These are phyloP conservation scores for Lepidurus couesii DNA, from an alignment of 1,140 invertebrate species.

Conservation along the genomic window DNA sequence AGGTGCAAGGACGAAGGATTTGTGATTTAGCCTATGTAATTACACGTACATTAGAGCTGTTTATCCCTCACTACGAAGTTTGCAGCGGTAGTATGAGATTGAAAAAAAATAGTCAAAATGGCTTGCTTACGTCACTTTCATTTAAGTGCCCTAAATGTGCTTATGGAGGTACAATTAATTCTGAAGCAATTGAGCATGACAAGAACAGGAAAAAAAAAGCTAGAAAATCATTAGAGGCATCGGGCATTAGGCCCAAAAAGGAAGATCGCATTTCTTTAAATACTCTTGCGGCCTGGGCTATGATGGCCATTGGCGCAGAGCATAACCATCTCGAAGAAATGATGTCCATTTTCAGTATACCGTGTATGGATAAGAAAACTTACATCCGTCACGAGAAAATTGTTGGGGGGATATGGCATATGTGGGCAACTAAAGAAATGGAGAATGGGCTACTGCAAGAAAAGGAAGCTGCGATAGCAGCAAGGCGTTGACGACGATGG, in stretches of 20 bases:
- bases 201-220: background rate
- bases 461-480: too few relatives aligned
- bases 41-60: background rate
- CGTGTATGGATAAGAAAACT: background rate
- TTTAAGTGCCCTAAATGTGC: background rate
- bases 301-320: background rate
- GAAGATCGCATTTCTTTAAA: background rate
- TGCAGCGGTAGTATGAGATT: background rate
- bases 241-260: background rate
- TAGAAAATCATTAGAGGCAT: background rate
- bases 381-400: background rate
- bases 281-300: background rate
- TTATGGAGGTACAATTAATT: background rate
- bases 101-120: background rate
- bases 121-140: background rate
- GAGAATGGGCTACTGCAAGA: too few relatives aligned
- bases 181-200: background rate
- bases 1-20: constrained; percentile 4
- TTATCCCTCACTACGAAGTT: background rate
- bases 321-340: background rate
- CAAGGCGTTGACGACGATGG: background rate
- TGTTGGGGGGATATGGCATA: background rate
- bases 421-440: too few relatives aligned
- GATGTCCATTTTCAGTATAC: background rate
- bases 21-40: background rate